Evolutionary conservation across 2,888 invertebrate genomes (phyloP), one percentile per base, ranked within the genome.

Genomic region (Diabrotica balteata): DNA sequence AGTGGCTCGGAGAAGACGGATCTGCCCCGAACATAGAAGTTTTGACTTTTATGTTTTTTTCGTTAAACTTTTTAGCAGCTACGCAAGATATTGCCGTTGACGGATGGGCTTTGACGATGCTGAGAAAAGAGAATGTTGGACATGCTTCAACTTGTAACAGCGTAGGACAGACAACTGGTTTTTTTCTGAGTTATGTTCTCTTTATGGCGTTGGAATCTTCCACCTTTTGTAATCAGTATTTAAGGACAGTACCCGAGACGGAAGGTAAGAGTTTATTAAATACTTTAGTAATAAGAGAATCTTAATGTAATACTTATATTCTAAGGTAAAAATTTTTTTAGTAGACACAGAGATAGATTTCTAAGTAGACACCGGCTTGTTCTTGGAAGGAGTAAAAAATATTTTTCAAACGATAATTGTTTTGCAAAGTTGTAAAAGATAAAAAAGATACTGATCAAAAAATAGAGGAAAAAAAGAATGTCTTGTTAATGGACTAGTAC

Each of bases 21-120:
- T 78, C 73, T 0, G 74, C 78, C 44, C 93, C 95, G 0, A 91
- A 93, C 77, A 93, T 96, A 75, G 88, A 87, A 66, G 83, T 92
- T 59, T 86, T 99, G 43, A 98, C 98, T 0, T 80, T 89, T 10
- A 87, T 95, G 67, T 99, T 99, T 85, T 94, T 98, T 82, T 86
- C 90, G 64, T 86, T 99, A 4, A 98, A 98, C 81, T 97, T 98
- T 80, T 86, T 99, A 77, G 98, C 98, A 7, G 98, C 99, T 3
- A 99, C 99, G 2, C 99, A 99, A 86, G 99, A 99, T 84, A 98
- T 99, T 79, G 98, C 97, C 11, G 98, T 99, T 0, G 99, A 99
- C 86, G 99, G 99, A 32, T 99, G 99, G 99, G 99, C 99, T 0
- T 86, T 99, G 9, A 99, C 98, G 0, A 99, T 99, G 97, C 86